Evolutionary conservation across 1,140 invertebrate genomes (phyloP), one percentile per base, ranked within the genome.

Genomic region (Diabrotica undecimpunctata): DNA sequence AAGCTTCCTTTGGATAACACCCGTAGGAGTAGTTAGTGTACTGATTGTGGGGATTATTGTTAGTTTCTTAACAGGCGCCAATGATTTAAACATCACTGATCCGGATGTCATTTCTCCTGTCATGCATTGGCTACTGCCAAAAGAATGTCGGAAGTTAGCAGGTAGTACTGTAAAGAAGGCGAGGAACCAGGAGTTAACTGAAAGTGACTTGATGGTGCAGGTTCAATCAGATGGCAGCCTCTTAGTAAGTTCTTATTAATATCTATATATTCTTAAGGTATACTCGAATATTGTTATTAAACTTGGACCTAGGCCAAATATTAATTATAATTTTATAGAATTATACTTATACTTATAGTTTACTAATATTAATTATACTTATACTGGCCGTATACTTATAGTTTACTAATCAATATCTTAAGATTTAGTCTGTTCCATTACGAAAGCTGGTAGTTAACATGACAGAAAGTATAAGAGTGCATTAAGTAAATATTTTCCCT

Each of bases 1-100:
- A 35, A 90, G 88, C 2, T 90, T 89, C 72, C 86, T 89, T 72
- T 90, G 92, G 88, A 90, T 93, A 73, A 88, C 90, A 59, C 87
- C 88, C 3, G 81, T 86, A 65, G 90, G 87, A 6, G 81, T 83
- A 8, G 62, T 82, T 3, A 81, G 85, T 0, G 86, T 89, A 0
- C 74, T 92, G 13, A 64, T 86, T 4, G 83, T 91, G 2, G 91
- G 90, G 5, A 77, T 85, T 5, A 67, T 88, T 10, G 84, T 88
- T 5, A 88, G 88, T 62, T 85, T 86, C 68, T 52, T 88, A n/a
- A 90, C 89, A 36, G 87, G 89, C 53, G 78, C 82, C 5, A 80
- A 78, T n/a, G 79, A 87, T 77, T 79, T 85, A 6, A 76, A 80
- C 10, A 78, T 75, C 5, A 72, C 89, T 0, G 83, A 89, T 75